phyloP scores from a whole-genome alignment of 2,888 invertebrate genomes.

The Adineta ricciae region DNA sequence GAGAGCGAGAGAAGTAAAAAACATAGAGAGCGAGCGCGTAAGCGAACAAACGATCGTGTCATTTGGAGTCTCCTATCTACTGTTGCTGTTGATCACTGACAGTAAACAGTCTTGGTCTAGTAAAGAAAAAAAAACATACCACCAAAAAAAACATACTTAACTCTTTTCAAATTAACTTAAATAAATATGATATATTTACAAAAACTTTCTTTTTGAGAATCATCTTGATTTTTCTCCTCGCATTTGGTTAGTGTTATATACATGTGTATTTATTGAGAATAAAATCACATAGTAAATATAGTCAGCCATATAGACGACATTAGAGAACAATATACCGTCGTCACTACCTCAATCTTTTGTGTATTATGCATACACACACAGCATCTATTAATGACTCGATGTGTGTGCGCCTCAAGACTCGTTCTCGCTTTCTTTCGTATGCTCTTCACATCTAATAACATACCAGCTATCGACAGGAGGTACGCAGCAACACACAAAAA shows the following conservation, averaged over 20 bases:
- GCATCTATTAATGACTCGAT: background rate
- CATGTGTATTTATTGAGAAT: background rate
- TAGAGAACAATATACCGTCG: background rate
- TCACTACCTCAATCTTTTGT: constrained; percentile 7
- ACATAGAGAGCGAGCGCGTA: constrained; percentile 9
- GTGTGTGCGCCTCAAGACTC: background rate
- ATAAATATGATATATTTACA: background rate
- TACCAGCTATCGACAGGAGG: background rate
- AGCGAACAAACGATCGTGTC: background rate
- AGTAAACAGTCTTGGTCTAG: background rate
- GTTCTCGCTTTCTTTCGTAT: constrained; percentile 6
- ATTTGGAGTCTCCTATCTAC: constrained; percentile 9
- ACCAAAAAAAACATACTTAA: background rate
- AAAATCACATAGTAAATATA: background rate
- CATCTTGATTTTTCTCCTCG: background rate
- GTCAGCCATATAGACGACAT: background rate
- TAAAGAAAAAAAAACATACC: background rate
- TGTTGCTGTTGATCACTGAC: background rate
- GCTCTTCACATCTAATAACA: background rate
- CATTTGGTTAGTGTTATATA: background rate
- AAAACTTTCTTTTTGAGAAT: background rate
- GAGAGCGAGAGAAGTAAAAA: background rate
- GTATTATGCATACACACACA: background rate
- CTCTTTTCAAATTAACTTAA: background rate
- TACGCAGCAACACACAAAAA: background rate